Evolutionary conservation across 1,140 invertebrate genomes (phyloP).

Genomic region (Cepaea nemoralis): DNA sequence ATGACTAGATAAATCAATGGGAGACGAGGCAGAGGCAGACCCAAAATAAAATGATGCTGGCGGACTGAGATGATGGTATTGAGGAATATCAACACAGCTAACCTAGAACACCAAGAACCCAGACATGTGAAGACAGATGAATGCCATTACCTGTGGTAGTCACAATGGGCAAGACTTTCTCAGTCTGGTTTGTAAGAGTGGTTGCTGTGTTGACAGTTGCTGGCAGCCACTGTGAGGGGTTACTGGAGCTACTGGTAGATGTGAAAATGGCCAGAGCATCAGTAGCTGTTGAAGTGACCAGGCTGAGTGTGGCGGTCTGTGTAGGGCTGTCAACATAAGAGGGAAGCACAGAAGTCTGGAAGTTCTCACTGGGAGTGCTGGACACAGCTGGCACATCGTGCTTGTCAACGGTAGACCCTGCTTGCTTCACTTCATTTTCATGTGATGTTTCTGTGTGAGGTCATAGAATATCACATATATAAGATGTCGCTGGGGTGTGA

Average conservation of each 20-base stretch:
- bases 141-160: not conserved
- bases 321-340: slow-evolving; percentile 2
- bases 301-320: not conserved
- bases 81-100: too few relatives aligned
- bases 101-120: too few relatives aligned
- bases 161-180: not conserved
- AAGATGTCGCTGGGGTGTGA: too few relatives aligned
- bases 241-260: not conserved
- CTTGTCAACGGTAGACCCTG: not conserved
- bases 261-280: not conserved
- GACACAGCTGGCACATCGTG: not conserved
- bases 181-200: not conserved
- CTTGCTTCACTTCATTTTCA: slow-evolving; percentile 8
- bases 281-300: not conserved
- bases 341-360: not conserved
- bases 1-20: too few relatives aligned
- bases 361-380: not conserved
- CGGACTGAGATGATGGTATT: too few relatives aligned
- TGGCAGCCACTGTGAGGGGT: not conserved
- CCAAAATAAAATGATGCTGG: too few relatives aligned
- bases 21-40: too few relatives aligned
- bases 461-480: too few relatives aligned
- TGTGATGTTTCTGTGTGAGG: slow-evolving; percentile 29
- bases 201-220: not conserved
- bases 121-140: too few relatives aligned